phyloP scores from a whole-genome alignment of 2,888 invertebrate species.

The Habroteleia sp. region DNA sequence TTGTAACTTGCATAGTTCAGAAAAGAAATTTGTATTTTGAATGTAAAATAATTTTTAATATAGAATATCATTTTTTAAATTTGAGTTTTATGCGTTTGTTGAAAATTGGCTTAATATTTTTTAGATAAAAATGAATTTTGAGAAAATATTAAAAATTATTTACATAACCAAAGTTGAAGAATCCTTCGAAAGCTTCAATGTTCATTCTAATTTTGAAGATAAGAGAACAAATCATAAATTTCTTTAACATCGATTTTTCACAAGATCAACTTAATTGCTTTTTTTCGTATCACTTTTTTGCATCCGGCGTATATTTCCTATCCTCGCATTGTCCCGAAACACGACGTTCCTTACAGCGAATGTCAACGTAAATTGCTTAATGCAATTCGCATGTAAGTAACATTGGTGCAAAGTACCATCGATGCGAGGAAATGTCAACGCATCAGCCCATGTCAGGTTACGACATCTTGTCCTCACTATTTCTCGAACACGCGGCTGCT shows the following conservation, averaged over 20 bases:
- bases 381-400: slow-evolving; percentile 65
- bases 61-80: too few relatives aligned
- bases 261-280: slow-evolving; percentile 22
- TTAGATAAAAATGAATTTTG: too few relatives aligned
- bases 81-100: too few relatives aligned
- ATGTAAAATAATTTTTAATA: too few relatives aligned
- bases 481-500: slow-evolving; percentile 52
- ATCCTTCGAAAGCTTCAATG: too few relatives aligned
- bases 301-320: slow-evolving; percentile 47
- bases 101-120: too few relatives aligned
- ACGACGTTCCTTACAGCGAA: slow-evolving; percentile 56
- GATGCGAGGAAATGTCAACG: slow-evolving; percentile 64
- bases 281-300: slow-evolving; percentile 42
- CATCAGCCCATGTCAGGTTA: slow-evolving; percentile 63
- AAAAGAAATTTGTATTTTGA: too few relatives aligned
- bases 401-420: slow-evolving; percentile 62
- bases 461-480: slow-evolving; percentile 62
- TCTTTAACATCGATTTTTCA: not conserved
- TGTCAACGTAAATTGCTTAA: slow-evolving; percentile 64
- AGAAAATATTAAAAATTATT: too few relatives aligned
- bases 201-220: too few relatives aligned
- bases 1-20: too few relatives aligned
- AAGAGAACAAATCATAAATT: slow-evolving; percentile 1
- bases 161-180: too few relatives aligned
- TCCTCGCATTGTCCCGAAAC: slow-evolving; percentile 43